Conservation (phyloP, 2,888 invertebrate species). For the Tenthredo distinguenda region DNA sequence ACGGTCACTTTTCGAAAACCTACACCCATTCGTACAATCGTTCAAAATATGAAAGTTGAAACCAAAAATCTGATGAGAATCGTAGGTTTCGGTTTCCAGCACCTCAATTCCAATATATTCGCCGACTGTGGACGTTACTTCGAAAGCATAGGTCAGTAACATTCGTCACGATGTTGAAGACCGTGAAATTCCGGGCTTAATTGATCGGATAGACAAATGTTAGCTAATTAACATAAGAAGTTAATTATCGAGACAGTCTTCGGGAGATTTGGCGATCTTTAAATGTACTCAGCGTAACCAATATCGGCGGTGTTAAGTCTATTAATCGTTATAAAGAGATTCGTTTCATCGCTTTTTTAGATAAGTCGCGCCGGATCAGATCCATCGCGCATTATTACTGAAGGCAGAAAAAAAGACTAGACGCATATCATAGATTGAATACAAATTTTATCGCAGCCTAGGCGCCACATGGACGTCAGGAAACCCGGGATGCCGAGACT, state of each 20-base stretch:
- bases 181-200: constrained; percentile 37
- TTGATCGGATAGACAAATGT: not conserved
- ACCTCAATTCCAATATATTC: not conserved
- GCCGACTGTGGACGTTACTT: not conserved
- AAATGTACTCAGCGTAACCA: not conserved
- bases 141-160: constrained; percentile 43
- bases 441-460: not conserved
- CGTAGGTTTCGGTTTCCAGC: not conserved
- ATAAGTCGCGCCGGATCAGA: not conserved
- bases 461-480: constrained; percentile 6
- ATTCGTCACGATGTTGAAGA: not conserved
- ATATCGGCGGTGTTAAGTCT: not conserved
- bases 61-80: not conserved
- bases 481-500: constrained; percentile 9
- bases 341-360: not conserved
- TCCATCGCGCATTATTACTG: not conserved
- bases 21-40: not conserved
- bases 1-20: not conserved
- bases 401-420: not conserved
- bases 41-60: not conserved
- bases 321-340: not conserved
- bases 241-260: not conserved
- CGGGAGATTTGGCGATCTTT: not conserved
- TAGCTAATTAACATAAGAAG: not conserved
- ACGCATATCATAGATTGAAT: not conserved